These are phyloP conservation scores for Turritopsis rubra DNA, from an alignment of 30 jellyfish, hydroid and myxozoan species.

Conservation along the genomic window DNA sequence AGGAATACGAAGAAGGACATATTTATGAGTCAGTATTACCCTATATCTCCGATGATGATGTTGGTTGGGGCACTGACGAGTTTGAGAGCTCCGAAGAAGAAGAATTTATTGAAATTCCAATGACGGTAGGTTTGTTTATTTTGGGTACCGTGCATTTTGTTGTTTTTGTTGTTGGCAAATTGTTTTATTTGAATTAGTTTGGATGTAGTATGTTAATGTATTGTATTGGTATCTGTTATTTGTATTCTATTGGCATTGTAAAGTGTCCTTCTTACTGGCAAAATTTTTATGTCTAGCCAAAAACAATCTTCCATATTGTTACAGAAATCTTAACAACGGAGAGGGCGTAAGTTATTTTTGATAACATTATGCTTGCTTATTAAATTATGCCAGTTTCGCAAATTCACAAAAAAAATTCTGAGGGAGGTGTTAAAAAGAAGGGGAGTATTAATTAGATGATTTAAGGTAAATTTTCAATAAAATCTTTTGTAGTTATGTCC, in stretches of 20 bases:
- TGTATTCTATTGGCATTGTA: not conserved
- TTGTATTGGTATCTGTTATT: not conserved
- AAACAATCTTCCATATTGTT: constrained; percentile 71
- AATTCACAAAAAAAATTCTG: too few relatives aligned
- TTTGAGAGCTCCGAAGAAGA: constrained; percentile 78
- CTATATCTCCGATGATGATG: constrained; percentile 22
- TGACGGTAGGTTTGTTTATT: not conserved
- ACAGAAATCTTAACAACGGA: constrained; percentile 91
- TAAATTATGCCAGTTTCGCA: too few relatives aligned
- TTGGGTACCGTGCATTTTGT: too few relatives aligned
- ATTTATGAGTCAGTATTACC: constrained; percentile 6
- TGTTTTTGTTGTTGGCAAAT: not conserved
- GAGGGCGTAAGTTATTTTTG: constrained; percentile 77
- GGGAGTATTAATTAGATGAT: too few relatives aligned
- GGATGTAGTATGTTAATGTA: not conserved
- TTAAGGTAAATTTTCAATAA: too few relatives aligned
- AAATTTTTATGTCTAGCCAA: constrained; percentile 22
- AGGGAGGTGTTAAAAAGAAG: too few relatives aligned
- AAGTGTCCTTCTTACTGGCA: not conserved
- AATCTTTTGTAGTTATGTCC: constrained; percentile 65
- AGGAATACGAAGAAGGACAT: not conserved
- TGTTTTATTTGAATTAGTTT: too few relatives aligned
- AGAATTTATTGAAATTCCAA: constrained; percentile 19
- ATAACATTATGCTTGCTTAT: too few relatives aligned
- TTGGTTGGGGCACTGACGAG: constrained; percentile 93